Base-by-base conservation (phyloP, 2,888 invertebrate species). In the Ypsolopha sequella region DNA sequence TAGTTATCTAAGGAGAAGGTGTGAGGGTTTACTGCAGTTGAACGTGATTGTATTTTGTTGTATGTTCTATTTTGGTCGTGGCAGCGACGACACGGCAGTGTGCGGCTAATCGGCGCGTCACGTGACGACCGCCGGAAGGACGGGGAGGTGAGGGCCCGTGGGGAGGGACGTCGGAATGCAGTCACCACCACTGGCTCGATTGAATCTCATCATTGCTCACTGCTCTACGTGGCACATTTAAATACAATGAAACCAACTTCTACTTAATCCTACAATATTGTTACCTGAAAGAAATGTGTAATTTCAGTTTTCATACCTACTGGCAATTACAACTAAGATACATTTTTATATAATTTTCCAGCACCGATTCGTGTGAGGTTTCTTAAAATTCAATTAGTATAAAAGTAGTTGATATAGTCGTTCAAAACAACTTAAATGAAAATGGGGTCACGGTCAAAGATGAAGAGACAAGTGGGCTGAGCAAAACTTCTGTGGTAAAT, bases 21-120 rank as follows among this genome's bases (percentile, higher is more conserved):
- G 70, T 70, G 66, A 70, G 69, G 75, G 70, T 72, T 68, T 69
- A 68, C 73, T 66, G 65, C 66, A 70, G 69, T 66, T 67, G 70
- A 73, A 72, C 71, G 75, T 71, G 73, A 73, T 69, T 72, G 66
- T 68, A 72, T 70, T 72, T 74, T 66, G 72, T 74, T 73, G 74
- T 70, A 73, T 70, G 73, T 78, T 84, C 81, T 84, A 85, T 84
- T 84, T 84, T 74, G 79, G 81, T 84, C 76, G 80, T 80, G 79
- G 36, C 50, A 43, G 41, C 34, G 51, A 6, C n/a, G 34, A 7
- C 11, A 34, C 36, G 45, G 45, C 79, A 79, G 76, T 80, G 80
- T 70, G 73, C 75, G 70, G 82, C 84, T 85, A 82, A 85, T 85
- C 84, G 81, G 68, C 75, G 70, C 75, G 82, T 82, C 84, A 84